Base-by-base conservation (phyloP, 2,888 invertebrate genomes). In the Caenorhabditis macrosperma region DNA sequence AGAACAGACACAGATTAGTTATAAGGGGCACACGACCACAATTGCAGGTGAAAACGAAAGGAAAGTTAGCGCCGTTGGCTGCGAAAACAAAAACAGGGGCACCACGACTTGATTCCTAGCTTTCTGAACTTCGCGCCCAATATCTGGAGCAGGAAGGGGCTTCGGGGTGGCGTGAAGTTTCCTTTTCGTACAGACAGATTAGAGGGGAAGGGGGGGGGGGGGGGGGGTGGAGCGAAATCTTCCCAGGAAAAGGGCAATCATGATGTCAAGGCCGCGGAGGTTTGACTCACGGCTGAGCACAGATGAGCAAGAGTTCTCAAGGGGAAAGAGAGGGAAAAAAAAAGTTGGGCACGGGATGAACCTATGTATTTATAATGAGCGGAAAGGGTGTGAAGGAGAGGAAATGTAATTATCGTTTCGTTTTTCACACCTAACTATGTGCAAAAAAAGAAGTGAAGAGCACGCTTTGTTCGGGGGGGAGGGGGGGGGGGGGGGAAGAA, bases 1-100 rank as follows among this genome's bases (percentile, higher is more conserved):
- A 28, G 52, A 52, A 52, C 52, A 28, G 52, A 52, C 52, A 52
- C 52, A 52, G 52, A 52, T 52, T 52, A 52, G 52, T 26, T 52
- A 12, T 4, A 22, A 17, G 12, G 22, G 48, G 26, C 41, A n/a
- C 15, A 44, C 17, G 44, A n/a, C 6, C 52, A 52, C 52, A 48
- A 61, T 55, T 41, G 44, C 69, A 69, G 69, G 52, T 69, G 69
- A 61, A 68, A 67, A 69, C 17, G 38, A 41, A 66, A 26, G 38
- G 64, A 67, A 38, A 38, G 38, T 12, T 15, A 44, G 17, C n/a
- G n/a, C n/a, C n/a, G n/a, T n/a, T n/a, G n/a, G n/a, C n/a, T n/a
- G 44, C 17, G n/a, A 20, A 44, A 44, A 44, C n/a, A n/a, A 44
- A 44, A 17, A 17, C n/a, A 9, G 4, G 4, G 44, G 20, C 44